Conservation (phyloP, 2,888 invertebrate species). For the Agrotis clavis region DNA sequence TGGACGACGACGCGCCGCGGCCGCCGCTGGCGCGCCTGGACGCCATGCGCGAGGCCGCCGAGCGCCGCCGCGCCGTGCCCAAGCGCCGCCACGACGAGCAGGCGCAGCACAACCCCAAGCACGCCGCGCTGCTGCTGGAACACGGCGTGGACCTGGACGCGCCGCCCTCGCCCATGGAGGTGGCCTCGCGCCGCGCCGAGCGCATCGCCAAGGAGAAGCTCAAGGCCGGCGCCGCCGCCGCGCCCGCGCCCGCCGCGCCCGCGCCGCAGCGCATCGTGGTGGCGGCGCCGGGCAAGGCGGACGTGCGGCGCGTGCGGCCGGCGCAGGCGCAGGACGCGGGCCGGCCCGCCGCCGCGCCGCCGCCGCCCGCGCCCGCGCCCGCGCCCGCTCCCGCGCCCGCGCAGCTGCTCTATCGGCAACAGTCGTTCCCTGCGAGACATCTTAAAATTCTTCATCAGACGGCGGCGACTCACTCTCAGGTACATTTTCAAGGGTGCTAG, state of each 20-base stretch:
- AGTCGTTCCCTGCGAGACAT: conserved; percentile 86
- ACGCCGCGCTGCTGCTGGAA: conserved; percentile 95
- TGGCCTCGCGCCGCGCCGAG: conserved; percentile 95
- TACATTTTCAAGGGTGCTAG: background rate
- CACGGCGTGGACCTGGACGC: conserved; percentile 96
- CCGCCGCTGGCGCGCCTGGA: conserved; percentile 92
- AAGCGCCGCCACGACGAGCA: conserved; percentile 94
- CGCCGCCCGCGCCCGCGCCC: conserved; percentile 64
- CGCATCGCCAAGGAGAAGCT: conserved; percentile 96
- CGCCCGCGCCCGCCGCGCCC: conserved; percentile 70
- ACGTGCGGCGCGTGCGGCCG: conserved; percentile 63
- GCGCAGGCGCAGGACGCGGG: conserved; percentile 64
- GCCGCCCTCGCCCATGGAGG: conserved; percentile 95
- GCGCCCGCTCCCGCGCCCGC: conserved; percentile 79
- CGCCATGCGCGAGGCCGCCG: conserved; percentile 94
- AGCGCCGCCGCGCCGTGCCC: conserved; percentile 94
- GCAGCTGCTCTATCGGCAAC: conserved; percentile 92
- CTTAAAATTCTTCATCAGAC: conserved; percentile 87
- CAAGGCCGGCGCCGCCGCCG: conserved; percentile 80
- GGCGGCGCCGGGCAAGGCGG: conserved; percentile 71
- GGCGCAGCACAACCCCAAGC: conserved; percentile 95
- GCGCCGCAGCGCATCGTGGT: conserved; percentile 70
- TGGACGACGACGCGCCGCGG: conserved; percentile 90
- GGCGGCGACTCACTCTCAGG: conserved; percentile 76
- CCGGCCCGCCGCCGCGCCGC: conserved; percentile 64